Percentiles rank a stretch among this genome's conserved stretches.
Conservation (phyloP, 1,140 invertebrate genomes). For the Ceratitis capitata region DNA sequence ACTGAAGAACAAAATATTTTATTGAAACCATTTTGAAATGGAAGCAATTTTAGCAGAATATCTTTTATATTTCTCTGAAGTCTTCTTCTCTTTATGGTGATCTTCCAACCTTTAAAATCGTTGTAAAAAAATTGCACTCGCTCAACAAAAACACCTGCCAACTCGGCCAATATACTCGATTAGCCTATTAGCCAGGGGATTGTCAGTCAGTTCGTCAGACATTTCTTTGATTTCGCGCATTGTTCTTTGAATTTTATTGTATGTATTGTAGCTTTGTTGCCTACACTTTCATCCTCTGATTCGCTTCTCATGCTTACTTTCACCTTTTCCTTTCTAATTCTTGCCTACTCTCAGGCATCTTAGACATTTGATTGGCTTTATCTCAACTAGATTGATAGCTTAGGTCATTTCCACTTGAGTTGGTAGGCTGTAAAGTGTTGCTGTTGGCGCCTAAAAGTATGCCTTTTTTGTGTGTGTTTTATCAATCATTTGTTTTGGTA, state of each 20-base stretch:
- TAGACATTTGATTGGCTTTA: not conserved
- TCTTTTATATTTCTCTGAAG: too few relatives aligned
- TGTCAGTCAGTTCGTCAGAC: not conserved
- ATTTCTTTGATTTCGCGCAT: not conserved
- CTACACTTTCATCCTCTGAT: not conserved
- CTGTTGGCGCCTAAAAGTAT: conserved; percentile 20
- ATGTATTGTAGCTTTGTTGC: not conserved
- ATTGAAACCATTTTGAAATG: too few relatives aligned
- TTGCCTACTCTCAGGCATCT: not conserved
- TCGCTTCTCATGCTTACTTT: not conserved
- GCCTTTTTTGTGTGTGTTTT: not conserved
- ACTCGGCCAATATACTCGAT: not conserved
- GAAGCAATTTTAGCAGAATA: too few relatives aligned
- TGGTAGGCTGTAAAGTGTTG: not conserved
- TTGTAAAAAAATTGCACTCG: too few relatives aligned
- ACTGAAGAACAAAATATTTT: too few relatives aligned
- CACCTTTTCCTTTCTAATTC: not conserved
- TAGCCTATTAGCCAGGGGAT: not conserved
- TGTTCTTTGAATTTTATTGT: not conserved
- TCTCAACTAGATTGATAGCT: conserved; percentile 3
- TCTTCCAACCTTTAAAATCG: too few relatives aligned
- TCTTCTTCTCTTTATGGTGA: too few relatives aligned
- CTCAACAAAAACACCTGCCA: too few relatives aligned
- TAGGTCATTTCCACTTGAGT: not conserved
- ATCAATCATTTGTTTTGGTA: not conserved